Evolutionary conservation across 2,888 invertebrate species (phyloP).

Genomic region (Prenolepis imparis): DNA sequence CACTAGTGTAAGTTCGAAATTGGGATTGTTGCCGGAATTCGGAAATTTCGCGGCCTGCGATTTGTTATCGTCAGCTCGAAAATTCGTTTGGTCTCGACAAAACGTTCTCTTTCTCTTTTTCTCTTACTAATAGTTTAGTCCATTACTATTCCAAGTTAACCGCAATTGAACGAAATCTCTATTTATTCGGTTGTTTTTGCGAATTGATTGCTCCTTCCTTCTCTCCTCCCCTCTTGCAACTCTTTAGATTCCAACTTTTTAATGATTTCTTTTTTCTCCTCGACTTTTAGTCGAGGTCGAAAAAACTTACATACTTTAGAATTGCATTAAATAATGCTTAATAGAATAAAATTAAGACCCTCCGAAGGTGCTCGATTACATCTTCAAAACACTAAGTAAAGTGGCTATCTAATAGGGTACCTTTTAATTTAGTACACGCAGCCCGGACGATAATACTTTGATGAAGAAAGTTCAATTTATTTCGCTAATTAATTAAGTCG

Average conservation of each 20-base stretch:
- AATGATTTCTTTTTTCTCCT: background rate
- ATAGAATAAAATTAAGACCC: constrained; percentile 4
- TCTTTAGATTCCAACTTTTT: background rate
- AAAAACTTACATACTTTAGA: background rate
- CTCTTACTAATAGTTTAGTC: background rate
- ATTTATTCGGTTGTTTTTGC: background rate
- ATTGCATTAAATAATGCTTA: background rate
- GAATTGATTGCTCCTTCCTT: background rate
- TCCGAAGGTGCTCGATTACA: background rate
- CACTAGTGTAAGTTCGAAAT: background rate
- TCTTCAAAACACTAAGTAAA: background rate
- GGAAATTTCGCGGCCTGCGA: constrained; percentile 21
- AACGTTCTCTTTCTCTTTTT: background rate
- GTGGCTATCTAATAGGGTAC: background rate
- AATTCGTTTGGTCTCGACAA: background rate
- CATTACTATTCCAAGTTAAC: background rate
- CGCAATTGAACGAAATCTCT: background rate
- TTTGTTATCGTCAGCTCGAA: constrained; percentile 23
- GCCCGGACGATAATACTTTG: background rate
- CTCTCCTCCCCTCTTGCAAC: background rate
- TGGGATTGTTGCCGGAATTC: background rate
- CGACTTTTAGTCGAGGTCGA: background rate
- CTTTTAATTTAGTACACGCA: constrained; percentile 1
- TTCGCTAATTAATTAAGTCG: constrained; percentile 13
- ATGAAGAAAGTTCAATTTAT: constrained; percentile 19